Conservation (phyloP, 1,140 invertebrate species). For the Drosophila yakuba region DNA sequence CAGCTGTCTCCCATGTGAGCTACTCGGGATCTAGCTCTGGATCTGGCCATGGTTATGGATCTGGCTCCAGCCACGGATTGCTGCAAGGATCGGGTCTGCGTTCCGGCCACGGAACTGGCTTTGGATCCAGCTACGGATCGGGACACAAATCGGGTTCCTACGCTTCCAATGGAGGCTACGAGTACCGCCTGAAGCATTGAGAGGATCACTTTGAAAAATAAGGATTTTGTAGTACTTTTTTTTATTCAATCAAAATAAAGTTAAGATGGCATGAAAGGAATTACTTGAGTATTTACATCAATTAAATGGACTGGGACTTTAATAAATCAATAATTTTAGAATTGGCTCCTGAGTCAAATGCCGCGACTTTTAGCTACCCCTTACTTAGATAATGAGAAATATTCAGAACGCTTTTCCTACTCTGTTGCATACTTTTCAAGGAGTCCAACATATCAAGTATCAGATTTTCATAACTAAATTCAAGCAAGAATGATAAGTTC, state of each 20-base stretch:
- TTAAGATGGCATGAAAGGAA: background rate
- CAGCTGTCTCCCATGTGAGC: slow-evolving; percentile 36
- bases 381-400: no score
- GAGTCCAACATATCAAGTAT: no score
- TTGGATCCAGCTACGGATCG: background rate
- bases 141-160: slow-evolving; percentile 28
- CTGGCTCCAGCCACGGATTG: slow-evolving; percentile 9
- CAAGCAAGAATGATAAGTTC: no score
- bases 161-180: slow-evolving; percentile 62
- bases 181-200: slow-evolving; percentile 57
- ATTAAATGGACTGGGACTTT: no score
- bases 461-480: no score
- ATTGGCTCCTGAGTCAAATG: background rate
- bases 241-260: slow-evolving; percentile 28
- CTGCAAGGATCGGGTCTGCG: slow-evolving; percentile 18
- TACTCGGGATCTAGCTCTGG: slow-evolving; percentile 25
- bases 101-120: slow-evolving; percentile 6
- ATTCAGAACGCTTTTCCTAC: no score
- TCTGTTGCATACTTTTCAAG: no score
- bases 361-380: no score
- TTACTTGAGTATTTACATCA: background rate
- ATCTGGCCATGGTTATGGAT: slow-evolving; percentile 6
- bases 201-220: slow-evolving; percentile 15
- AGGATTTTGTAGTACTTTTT: slow-evolving; percentile 2
- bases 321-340: background rate